Base-by-base conservation (phyloP, 2,113 vertebrate species). In the Otocyon megalotis region DNA sequence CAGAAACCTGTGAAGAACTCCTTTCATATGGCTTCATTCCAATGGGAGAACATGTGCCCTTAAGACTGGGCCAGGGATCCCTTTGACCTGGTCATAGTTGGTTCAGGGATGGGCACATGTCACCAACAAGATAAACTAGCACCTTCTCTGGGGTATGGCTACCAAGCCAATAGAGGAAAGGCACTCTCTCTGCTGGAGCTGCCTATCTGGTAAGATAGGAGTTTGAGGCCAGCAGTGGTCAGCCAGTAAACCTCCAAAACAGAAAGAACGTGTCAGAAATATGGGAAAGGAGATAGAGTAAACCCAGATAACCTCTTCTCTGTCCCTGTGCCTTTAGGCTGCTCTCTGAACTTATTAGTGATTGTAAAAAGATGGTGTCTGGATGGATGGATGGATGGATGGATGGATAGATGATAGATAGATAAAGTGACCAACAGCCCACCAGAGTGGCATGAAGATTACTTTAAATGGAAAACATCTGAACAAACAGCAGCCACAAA, bases 401-500 rank as follows among this genome's bases (percentile, higher is more conserved):
- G 12, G 12, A 74, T 76, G 50, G 67, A 80, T 8, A 53, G 65
- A 67, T 4, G 43, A 88, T 48, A 60, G 37, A 63, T 24, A 82
- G 1, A 53, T 67, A 69, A 20, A 77, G 13, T 15, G 62, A 79
- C 56, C n/a, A 58, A 93, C 12, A 83, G 58, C 32, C 28, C 67
- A 94, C 54, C 86, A 93, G 74, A 35, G 65, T 62, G 43, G 76
- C 76, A 92, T 80, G 69, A 94, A 71, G 56, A 84, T 94, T 84
- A 88, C 62, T 89, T 92, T 90, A 93, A 96, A 90, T 22, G 76
- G 81, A 93, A 97, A 95, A 95, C 84, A 96, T 95, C 90, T 96
- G 88, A 95, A 95, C 79, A 98, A 98, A 92, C 76, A 97, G 56
- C 93, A 97, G 84, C 50, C 93, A 8, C 88, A 76, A 85, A 96